Evolutionary conservation across 2,888 invertebrate species (phyloP).

Genomic region (Carabus problematicus): DNA sequence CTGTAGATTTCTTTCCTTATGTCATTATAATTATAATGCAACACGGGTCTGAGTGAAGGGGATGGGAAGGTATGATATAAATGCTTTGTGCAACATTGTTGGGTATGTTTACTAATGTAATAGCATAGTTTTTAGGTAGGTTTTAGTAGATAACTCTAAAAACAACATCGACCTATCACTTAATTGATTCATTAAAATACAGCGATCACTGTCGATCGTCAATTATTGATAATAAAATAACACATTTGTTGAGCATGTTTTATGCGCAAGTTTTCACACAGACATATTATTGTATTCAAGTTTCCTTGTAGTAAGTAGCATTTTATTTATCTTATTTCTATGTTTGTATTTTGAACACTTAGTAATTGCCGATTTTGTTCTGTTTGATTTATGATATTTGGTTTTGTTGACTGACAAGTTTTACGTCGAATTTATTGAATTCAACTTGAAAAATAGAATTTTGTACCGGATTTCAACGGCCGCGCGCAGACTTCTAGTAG

Average conservation of each 20-base stretch:
- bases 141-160: constrained; percentile 18
- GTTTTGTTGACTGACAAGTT: background rate
- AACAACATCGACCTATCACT: constrained; percentile 32
- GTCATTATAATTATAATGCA: too few relatives aligned
- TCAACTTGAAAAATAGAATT: background rate
- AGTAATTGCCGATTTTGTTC: background rate
- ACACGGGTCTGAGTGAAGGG: too few relatives aligned
- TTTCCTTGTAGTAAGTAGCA: too few relatives aligned
- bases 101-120: constrained; percentile 12
- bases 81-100: constrained; percentile 33
- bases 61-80: too few relatives aligned
- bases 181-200: constrained; percentile 18
- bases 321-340: too few relatives aligned
- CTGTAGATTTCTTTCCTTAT: constrained; percentile 5
- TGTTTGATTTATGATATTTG: background rate
- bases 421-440: background rate
- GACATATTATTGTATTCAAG: constrained; percentile 3
- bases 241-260: constrained; percentile 32
- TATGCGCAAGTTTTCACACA: constrained; percentile 3
- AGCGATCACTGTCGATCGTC: constrained; percentile 12
- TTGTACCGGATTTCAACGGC: background rate
- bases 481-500: constrained; percentile 1
- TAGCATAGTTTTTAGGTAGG: too few relatives aligned
- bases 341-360: constrained; percentile 2
- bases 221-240: constrained; percentile 20